Percentiles rank a stretch among this genome's conserved stretches.
phyloP scores from a whole-genome alignment of 2,797 vertebrate species.

The Paedocypris micromegethes region DNA sequence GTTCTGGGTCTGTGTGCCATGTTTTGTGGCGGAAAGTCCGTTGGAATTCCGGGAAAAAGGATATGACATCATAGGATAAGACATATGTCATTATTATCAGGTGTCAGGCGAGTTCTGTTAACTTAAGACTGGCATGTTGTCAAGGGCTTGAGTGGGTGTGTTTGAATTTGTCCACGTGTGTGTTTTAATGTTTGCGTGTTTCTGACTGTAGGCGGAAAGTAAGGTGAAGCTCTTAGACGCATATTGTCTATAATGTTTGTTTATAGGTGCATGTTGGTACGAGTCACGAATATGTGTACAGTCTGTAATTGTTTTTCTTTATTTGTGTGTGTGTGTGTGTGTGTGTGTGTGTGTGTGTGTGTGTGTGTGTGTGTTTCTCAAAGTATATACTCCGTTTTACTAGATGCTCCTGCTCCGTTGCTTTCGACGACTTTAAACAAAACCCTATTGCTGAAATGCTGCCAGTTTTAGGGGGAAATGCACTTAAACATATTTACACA shows the following conservation, averaged over 20 bases:
- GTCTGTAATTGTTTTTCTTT: slow-evolving; percentile 5
- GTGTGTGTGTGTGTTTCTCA: slow-evolving; percentile 7
- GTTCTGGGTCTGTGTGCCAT: slow-evolving; percentile 17
- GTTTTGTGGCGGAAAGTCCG: slow-evolving; percentile 12
- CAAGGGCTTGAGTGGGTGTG: slow-evolving; percentile 51
- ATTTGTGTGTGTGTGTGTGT: slow-evolving; percentile 12
- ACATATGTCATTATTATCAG: slow-evolving; percentile 34
- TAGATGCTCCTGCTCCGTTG: slow-evolving; percentile 12
- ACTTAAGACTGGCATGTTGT: slow-evolving; percentile 36
- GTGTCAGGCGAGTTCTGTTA: slow-evolving; percentile 28
- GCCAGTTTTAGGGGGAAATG: slow-evolving; percentile 51
- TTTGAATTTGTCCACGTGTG: slow-evolving; percentile 31
- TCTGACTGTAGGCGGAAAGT: slow-evolving; percentile 18
- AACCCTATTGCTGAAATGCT: slow-evolving; percentile 65
- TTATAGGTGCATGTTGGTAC: slow-evolving; percentile 8
- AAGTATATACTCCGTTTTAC: too few species aligned
- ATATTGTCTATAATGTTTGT: slow-evolving; percentile 21
- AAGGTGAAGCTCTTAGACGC: slow-evolving; percentile 18
- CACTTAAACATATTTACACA: slow-evolving; percentile 41
- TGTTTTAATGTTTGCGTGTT: slow-evolving; percentile 11
- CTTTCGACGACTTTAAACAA: slow-evolving; percentile 25
- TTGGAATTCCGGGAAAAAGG: slow-evolving; percentile 3
- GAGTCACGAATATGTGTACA: slow-evolving; percentile 11
- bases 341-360: slow-evolving; percentile 8
- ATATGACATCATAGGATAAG: slow-evolving; percentile 30